phyloP scores from a whole-genome alignment of 2,113 vertebrate genomes.

The Petaurus breviceps region DNA sequence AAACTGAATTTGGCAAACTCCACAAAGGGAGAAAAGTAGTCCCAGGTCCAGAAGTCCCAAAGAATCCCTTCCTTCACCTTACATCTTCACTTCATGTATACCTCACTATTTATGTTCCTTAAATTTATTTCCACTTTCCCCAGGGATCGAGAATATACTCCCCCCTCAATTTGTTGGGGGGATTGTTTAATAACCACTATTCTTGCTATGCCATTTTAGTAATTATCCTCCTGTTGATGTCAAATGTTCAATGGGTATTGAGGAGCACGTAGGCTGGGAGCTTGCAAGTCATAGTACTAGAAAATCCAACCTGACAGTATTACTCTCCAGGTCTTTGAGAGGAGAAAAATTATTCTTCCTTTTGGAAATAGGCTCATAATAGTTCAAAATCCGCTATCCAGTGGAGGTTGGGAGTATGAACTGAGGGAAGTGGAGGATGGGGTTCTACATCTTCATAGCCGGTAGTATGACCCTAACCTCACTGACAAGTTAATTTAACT shows the following conservation, averaged over 20 bases:
- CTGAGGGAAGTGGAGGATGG: neutral
- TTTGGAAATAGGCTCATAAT: too few species aligned
- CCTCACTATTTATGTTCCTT: neutral
- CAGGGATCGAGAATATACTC: neutral
- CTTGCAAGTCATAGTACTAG: neutral
- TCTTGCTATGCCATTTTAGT: neutral
- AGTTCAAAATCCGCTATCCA: neutral
- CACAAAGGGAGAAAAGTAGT: too few species aligned
- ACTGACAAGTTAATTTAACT: neutral
- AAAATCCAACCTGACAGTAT: neutral
- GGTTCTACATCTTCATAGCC: neutral
- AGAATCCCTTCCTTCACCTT: neutral
- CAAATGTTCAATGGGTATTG: neutral
- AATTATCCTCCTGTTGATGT: neutral
- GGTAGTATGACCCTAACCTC: neutral
- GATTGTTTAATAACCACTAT: neutral
- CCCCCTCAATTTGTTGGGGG: too few species aligned
- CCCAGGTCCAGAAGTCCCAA: neutral
- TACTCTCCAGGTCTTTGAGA: neutral
- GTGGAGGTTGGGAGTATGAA: neutral
- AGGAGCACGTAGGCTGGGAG: neutral
- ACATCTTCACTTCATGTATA: neutral
- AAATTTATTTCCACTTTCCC: neutral
- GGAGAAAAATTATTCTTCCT: neutral
- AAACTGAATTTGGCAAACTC: too few species aligned